These are phyloP conservation scores for Anthopleura sola DNA, from an alignment of 64 coral and sea anemone genomes.

Conservation along the genomic window DNA sequence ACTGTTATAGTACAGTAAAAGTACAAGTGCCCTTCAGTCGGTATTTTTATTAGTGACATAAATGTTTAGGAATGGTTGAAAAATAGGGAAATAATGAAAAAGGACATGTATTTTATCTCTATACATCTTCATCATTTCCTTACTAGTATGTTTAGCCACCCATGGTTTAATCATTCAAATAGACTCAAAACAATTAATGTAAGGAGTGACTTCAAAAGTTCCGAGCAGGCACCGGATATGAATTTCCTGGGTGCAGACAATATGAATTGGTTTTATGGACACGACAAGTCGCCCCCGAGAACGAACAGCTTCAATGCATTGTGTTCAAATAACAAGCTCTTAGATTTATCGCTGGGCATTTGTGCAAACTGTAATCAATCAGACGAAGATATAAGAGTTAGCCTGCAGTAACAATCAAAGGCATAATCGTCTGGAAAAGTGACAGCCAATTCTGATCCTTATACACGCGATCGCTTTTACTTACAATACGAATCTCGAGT, in stretches of 20 bases:
- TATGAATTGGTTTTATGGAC: neutral
- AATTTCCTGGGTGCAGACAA: neutral
- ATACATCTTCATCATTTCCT: neutral
- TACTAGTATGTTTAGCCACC: neutral
- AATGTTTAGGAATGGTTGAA: neutral
- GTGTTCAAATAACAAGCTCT: neutral
- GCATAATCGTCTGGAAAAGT: neutral
- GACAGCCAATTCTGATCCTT: neutral
- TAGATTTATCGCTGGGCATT: neutral
- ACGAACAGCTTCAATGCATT: neutral
- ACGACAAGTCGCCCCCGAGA: neutral
- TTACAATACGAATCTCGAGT: neutral
- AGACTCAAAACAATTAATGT: neutral
- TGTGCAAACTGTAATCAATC: neutral
- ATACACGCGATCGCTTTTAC: neutral
- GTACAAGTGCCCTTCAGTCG: no score
- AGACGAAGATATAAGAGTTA: neutral
- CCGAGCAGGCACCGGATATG: conserved; percentile 16
- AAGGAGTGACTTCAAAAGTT: neutral
- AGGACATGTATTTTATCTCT: neutral
- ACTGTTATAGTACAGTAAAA: neutral
- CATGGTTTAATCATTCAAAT: conserved; percentile 6
- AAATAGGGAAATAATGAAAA: neutral
- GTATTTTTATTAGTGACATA: no score
- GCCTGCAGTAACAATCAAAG: neutral